Percentiles rank a stretch among this genome's conserved stretches.
Evolutionary conservation across 2,113 vertebrate genomes (phyloP).

Genomic region (Turnix velox): DNA sequence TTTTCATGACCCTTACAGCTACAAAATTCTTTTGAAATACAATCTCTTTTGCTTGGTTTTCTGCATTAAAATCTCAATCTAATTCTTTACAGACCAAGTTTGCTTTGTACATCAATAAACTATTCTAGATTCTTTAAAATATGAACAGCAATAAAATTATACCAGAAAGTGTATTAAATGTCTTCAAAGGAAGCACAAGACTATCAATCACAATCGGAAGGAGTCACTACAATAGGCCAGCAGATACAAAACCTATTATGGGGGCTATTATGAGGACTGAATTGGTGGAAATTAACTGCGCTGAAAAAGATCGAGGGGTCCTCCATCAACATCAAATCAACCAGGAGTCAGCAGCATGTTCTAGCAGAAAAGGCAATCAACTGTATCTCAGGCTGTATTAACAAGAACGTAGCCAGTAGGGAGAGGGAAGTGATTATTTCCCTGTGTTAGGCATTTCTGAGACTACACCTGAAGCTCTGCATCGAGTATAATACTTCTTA

Average conservation of each 20-base stretch:
- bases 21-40: not conserved
- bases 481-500: not conserved
- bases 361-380: not conserved
- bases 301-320: not conserved
- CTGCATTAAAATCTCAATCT: not conserved
- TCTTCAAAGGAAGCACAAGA: not conserved
- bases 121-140: not conserved
- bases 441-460: not conserved
- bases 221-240: not conserved
- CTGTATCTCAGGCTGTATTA: not conserved
- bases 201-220: not conserved
- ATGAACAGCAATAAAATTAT: not conserved
- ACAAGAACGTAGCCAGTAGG: not conserved
- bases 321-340: not conserved
- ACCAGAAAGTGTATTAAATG: not conserved
- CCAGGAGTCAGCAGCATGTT: not conserved
- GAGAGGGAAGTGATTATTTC: not conserved
- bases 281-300: not conserved
- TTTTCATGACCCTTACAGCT: not conserved
- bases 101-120: not conserved
- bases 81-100: not conserved
- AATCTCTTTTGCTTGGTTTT: not conserved
- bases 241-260: not conserved
- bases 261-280: not conserved
- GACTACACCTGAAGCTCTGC: not conserved